Evolutionary conservation across 1,140 invertebrate species (phyloP), one percentile per base, ranked within the genome.

Genomic region (Tetranychus cinnabarinus): DNA sequence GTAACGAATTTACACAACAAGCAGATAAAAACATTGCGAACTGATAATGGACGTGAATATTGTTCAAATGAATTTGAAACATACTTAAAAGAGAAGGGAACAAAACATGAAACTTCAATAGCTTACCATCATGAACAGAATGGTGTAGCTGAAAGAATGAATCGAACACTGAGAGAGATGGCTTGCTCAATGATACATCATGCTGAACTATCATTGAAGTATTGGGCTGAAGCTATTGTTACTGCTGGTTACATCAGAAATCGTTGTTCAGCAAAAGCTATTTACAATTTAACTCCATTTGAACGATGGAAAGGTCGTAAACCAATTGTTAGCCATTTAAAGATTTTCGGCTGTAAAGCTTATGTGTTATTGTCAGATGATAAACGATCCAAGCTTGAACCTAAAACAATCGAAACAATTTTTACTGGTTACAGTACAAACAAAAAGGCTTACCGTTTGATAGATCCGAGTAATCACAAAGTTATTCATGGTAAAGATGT

Each of bases 61-160:
- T 33, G 3, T 7, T 46, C n/a, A 33, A 23, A 39, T 5, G 35
- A 46, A 39, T 58, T 58, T 45, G 57, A 42, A 46, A 31, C 4
- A 7, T 15, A n/a, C 4, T 15, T 50, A 4, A n/a, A 15, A n/a
- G 55, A 57, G 6, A 13, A 61, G 12, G 55, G 55, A 2, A 61
- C 42, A 23, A 23, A 61, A 23, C 39, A 45, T 48, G 37, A 45
- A 34, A 56, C 37, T 2, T 10, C 45, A 33, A 45, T 59, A 48
- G 7, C 66, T 8, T 72, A 74, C 58, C 70, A 68, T 10, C 71
- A 71, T 35, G 62, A 74, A 62, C 68, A 70, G 61, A 75, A 75
- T 68, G 71, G 70, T 23, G 62, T 68, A 23, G 65, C 68, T 56
- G 71, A 74, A 63, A 61, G 71, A 56, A 66, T 65, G 33, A 74